Percentiles rank a stretch among this genome's conserved stretches.
Evolutionary conservation across 2,797 vertebrate species (phyloP).

Genomic region (Leptodactylus fallax): DNA sequence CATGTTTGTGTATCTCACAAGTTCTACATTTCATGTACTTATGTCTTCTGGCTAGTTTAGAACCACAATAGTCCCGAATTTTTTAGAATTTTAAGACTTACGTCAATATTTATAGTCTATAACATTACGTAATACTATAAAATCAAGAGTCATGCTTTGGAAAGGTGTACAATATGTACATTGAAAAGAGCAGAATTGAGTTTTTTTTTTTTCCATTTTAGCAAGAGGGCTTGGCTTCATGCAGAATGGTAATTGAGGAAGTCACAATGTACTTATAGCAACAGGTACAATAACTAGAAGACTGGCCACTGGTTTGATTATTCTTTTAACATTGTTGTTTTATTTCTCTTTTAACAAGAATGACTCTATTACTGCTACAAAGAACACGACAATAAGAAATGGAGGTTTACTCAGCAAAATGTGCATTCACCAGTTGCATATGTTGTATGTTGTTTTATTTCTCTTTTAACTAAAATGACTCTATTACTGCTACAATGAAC

Average conservation of each 20-base stretch:
- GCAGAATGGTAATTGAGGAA: background rate
- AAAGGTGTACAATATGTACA: background rate
- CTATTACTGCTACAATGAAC: background rate
- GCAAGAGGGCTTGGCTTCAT: background rate
- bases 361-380: background rate
- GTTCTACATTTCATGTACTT: background rate
- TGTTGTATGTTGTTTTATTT: background rate
- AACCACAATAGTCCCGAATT: background rate
- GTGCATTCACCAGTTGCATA: background rate
- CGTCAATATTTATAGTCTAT: background rate
- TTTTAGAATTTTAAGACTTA: background rate
- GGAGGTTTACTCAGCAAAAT: background rate
- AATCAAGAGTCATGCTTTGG: background rate
- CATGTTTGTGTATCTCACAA: no score
- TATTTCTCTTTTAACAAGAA: background rate
- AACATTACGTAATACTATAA: background rate
- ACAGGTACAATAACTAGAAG: no score
- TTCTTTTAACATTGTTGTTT: background rate
- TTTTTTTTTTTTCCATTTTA: background rate
- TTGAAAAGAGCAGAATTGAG: background rate
- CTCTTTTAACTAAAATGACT: background rate
- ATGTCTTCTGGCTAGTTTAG: background rate
- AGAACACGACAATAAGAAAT: background rate
- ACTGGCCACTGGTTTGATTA: background rate
- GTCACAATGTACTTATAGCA: conserved; percentile 4